Evolutionary conservation across 2,113 vertebrate genomes (phyloP).

Genomic region (Pycnonotus jocosus): DNA sequence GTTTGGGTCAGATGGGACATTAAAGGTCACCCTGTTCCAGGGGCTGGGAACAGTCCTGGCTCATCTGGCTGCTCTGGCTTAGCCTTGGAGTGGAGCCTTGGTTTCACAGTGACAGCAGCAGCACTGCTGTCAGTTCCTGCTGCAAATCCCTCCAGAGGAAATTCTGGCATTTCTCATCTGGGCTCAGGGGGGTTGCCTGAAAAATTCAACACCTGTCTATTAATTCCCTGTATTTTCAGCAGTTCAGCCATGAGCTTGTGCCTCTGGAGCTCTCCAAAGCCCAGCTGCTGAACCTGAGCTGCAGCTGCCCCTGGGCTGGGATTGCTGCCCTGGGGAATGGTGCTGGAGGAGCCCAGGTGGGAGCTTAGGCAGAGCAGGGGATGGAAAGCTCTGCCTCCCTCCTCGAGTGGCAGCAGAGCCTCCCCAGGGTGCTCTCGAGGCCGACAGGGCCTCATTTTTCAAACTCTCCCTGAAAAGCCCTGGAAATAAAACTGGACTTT

Average conservation of each 20-base stretch:
- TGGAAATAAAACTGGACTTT: not conserved
- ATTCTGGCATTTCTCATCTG: not conserved
- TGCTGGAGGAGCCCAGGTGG: not conserved
- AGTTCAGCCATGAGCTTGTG: not conserved
- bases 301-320: not conserved
- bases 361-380: not conserved
- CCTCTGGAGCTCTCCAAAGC: not conserved
- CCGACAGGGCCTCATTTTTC: not conserved
- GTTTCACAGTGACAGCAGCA: not conserved
- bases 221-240: rapidly evolving
- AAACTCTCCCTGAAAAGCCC: not conserved
- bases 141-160: not conserved
- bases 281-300: not conserved
- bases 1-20: not conserved
- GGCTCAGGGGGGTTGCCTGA: not conserved
- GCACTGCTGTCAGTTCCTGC: rapidly evolving
- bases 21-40: not conserved
- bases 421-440: not conserved
- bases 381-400: not conserved
- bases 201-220: not conserved
- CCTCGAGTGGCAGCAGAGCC: not conserved
- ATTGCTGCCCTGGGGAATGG: not conserved
- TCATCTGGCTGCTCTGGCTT: not conserved
- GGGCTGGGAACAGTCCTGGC: not conserved
- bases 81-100: not conserved